A percentile compares a stretch with the other conserved stretches of the same genome.
phyloP scores from a whole-genome alignment of 1,140 invertebrate genomes.

The Drosophila funebris region DNA sequence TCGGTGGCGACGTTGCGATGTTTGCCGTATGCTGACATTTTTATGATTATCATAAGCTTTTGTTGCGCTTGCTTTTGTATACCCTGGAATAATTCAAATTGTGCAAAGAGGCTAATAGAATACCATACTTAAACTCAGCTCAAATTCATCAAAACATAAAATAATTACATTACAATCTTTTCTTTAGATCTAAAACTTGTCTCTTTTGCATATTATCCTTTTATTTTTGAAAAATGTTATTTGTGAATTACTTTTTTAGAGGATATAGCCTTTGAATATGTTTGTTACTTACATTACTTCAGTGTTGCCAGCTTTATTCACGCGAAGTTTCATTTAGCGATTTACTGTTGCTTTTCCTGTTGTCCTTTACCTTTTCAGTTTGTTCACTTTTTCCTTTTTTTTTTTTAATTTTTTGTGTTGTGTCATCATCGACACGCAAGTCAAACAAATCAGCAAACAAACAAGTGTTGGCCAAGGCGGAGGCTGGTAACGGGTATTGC shows the following conservation, averaged over 20 bases:
- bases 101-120: too few species aligned
- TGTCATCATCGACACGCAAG: constrained; percentile 83
- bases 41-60: constrained; percentile 76
- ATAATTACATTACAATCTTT: too few species aligned
- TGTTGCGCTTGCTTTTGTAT: neutral
- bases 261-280: too few species aligned
- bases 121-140: too few species aligned
- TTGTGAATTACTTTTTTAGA: too few species aligned
- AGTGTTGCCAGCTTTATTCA: constrained; percentile 16
- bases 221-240: too few species aligned
- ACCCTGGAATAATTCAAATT: neutral
- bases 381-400: constrained; percentile 20
- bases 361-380: constrained; percentile 28
- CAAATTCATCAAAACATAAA: too few species aligned
- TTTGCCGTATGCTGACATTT: constrained; percentile 52
- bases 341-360: constrained; percentile 35
- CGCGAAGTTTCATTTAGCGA: constrained; percentile 60
- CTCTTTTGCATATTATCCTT: too few species aligned
- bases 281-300: neutral
- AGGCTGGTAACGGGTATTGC: neutral
- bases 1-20: constrained; percentile 24
- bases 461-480: constrained; percentile 48
- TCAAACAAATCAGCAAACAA: constrained; percentile 83
- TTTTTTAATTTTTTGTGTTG: constrained; percentile 76
- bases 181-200: too few species aligned